Conservation (phyloP, 1,140 invertebrate species). For the Physella acuta region DNA sequence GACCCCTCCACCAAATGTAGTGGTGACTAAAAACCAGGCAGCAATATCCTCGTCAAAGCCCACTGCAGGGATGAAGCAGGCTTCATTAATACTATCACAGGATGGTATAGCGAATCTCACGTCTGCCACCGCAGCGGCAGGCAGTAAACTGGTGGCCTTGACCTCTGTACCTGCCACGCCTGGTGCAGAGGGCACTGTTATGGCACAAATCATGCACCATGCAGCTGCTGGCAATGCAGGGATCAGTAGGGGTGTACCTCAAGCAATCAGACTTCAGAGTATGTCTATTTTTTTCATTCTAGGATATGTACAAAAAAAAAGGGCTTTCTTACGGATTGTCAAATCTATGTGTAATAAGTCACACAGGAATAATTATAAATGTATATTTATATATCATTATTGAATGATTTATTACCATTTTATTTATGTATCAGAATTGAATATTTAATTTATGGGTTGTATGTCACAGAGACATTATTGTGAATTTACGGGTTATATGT, state of each 20-base stretch:
- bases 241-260: not conserved
- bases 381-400: no score
- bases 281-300: not conserved
- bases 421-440: no score
- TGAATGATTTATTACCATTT: no score
- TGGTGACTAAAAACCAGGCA: constrained; percentile 18
- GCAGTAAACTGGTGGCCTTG: constrained; percentile 29
- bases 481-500: no score
- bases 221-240: constrained; percentile 33
- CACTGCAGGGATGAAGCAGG: constrained; percentile 14
- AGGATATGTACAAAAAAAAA: not conserved
- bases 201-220: constrained; percentile 50
- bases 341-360: no score
- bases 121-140: constrained; percentile 14
- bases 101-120: constrained; percentile 26
- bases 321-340: no score
- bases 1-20: constrained; percentile 25
- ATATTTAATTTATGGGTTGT: no score
- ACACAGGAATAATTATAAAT: no score
- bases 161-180: constrained; percentile 18
- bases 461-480: no score
- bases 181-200: constrained; percentile 37
- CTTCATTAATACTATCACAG: constrained; percentile 27
- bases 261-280: constrained; percentile 18
- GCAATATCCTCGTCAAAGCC: constrained; percentile 9